Conservation (phyloP, 2,113 vertebrate genomes). For the Eptesicus fuscus region DNA sequence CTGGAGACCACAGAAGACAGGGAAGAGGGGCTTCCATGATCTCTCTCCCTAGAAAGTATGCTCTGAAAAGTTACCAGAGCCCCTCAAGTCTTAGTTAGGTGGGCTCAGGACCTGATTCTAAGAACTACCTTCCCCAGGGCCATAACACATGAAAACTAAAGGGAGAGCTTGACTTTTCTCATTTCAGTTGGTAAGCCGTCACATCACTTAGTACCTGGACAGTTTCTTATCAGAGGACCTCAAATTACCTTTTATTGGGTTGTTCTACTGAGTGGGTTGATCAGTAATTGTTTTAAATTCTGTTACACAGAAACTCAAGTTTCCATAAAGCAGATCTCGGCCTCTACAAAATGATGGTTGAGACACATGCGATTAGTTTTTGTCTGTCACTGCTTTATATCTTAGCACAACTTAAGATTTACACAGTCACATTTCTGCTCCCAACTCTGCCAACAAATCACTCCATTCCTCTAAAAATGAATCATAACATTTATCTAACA, state of each 20-base stretch:
- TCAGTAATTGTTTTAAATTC: conserved; percentile 1
- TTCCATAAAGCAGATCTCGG: conserved; percentile 24
- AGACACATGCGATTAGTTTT: conserved; percentile 9
- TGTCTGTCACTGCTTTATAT: neutral
- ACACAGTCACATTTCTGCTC: conserved; percentile 11
- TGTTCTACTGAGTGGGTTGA: neutral
- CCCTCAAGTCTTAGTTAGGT: neutral
- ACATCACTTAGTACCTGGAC: neutral
- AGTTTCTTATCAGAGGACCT: neutral
- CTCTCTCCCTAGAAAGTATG: neutral
- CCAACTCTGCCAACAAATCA: conserved; percentile 26
- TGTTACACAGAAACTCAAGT: conserved; percentile 17
- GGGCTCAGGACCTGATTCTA: neutral
- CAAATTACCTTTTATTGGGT: conserved; percentile 9
- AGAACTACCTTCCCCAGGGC: neutral
- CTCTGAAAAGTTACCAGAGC: neutral
- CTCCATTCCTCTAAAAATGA: neutral
- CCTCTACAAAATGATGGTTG: conserved; percentile 21
- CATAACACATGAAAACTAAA: conserved; percentile 28
- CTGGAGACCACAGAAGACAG: neutral
- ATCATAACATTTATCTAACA: conserved; percentile 34
- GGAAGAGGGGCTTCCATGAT: neutral
- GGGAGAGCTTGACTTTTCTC: neutral
- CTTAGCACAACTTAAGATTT: conserved; percentile 32
- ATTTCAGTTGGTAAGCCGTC: neutral